A percentile compares a stretch with the other conserved stretches of the same genome.
Evolutionary conservation across 1,140 invertebrate genomes (phyloP).

Genomic region (Tribolium castaneum): DNA sequence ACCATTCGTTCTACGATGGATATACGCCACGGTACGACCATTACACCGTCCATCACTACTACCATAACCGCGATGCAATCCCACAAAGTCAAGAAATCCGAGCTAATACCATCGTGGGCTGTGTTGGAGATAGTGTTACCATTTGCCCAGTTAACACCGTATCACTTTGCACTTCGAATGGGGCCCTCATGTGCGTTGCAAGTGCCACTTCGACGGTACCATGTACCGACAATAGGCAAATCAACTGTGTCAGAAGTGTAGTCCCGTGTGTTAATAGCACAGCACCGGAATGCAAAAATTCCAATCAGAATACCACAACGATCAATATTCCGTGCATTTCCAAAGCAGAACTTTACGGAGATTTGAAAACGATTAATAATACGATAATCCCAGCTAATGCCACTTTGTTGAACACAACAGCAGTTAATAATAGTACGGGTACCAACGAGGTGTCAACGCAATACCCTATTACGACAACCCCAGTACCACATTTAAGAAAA

Average conservation of each 20-base stretch:
- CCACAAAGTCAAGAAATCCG: slow-evolving; percentile 34
- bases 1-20: slow-evolving; percentile 44
- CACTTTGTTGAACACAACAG: slow-evolving; percentile 1
- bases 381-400: slow-evolving; percentile 13
- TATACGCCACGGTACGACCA: slow-evolving; percentile 47
- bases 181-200: slow-evolving; percentile 49
- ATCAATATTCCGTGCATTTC: slow-evolving; percentile 46
- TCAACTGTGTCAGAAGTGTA: slow-evolving; percentile 37
- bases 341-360: slow-evolving; percentile 8
- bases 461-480: slow-evolving; percentile 15
- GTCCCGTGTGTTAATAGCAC: slow-evolving; percentile 41
- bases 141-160: slow-evolving; percentile 46
- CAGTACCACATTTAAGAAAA: not conserved
- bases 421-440: not conserved
- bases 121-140: slow-evolving; percentile 33
- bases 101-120: slow-evolving; percentile 41
- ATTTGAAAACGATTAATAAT: slow-evolving; percentile 35
- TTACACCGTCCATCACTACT: slow-evolving; percentile 50
- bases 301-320: slow-evolving; percentile 18
- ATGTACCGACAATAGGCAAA: slow-evolving; percentile 36
- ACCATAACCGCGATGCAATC: slow-evolving; percentile 45
- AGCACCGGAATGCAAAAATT: slow-evolving; percentile 34
- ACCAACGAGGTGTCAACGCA: not conserved
- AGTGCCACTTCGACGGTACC: slow-evolving; percentile 38
- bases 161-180: slow-evolving; percentile 44